Percentiles rank a stretch among this genome's conserved stretches.
phyloP scores from a whole-genome alignment of 23 tunicate species.

The Halocynthia roretzi region DNA sequence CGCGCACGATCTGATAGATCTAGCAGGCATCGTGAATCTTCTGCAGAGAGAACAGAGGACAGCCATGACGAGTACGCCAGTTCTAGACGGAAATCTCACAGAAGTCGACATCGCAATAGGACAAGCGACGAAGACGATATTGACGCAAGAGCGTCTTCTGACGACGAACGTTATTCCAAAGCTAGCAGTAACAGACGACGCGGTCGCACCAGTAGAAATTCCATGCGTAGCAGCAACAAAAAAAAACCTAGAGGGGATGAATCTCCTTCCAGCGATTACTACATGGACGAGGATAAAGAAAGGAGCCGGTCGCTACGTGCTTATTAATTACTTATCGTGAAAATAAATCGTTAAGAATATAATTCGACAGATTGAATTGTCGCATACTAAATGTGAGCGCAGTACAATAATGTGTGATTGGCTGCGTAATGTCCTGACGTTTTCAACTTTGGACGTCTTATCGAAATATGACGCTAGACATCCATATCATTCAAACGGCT shows the following conservation, averaged over 20 bases:
- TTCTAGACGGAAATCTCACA: slow-evolving; percentile 2
- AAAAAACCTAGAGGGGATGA: slow-evolving; percentile 27
- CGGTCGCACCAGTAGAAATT: background rate
- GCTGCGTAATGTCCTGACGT: too few relatives aligned
- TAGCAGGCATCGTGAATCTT: background rate
- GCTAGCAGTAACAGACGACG: background rate
- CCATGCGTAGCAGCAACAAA: background rate
- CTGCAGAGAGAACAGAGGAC: background rate
- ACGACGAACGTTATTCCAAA: slow-evolving; percentile 13
- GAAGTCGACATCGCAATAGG: background rate
- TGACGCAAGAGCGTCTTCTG: background rate
- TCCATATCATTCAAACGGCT: too few relatives aligned
- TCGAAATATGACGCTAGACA: too few relatives aligned
- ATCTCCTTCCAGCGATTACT: slow-evolving; percentile 77
- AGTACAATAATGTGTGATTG: too few relatives aligned
- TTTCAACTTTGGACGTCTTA: too few relatives aligned
- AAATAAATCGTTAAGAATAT: too few relatives aligned
- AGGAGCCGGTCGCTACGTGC: slow-evolving; percentile 1
- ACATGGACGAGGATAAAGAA: slow-evolving; percentile 53
- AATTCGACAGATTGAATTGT: too few relatives aligned
- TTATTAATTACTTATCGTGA: too few relatives aligned
- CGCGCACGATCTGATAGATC: slow-evolving; percentile 6
- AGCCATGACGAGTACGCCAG: background rate
- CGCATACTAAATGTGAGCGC: too few relatives aligned
- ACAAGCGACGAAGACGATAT: background rate